Evolutionary conservation across 2,797 vertebrate species (phyloP), one percentile per base, ranked within the genome.

Genomic region (Enteromius afrohamiltoni): DNA sequence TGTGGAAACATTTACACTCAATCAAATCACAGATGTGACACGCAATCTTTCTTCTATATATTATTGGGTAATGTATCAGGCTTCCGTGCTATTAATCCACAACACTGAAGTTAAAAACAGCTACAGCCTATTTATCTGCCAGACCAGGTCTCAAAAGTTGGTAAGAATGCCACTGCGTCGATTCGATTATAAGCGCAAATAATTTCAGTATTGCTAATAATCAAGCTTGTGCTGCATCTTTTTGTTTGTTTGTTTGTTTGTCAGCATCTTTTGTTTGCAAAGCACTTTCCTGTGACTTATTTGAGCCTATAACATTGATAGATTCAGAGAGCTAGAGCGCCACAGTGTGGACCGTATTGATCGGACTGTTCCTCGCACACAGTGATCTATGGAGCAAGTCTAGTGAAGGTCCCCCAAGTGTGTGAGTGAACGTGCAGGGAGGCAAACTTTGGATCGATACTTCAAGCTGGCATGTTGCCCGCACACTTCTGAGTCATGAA

Each of bases 401-500:
- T 79, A 55, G 77, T 80, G 64, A 79, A 76, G 77, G 47, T 76
- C 77, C 62, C 29, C 13, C 34, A 42, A 81, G 71, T 77, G 78
- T 67, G 23, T 53, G 77, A 75, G 60, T 62, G 37, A 79, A 21
- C 34, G 37, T 73, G 69, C 64, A 74, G 62, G 14, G 70, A 77
- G 75, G 55, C 68, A 62, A 77, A 88, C 87, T 73, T 74, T 23
- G 85, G 91, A 92, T 93, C 91, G 87, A 93, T 92, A 89, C 70
- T 78, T 85, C 82, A 79, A 83, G 86, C 90, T 91, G 91, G 91
- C 90, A 91, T 70, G 2, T 67, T 82, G 92, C 91, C 91, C 87
- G 23, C 67, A 58, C 77, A 45, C 80, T 71, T 76, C 65, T 58
- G 42, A 76, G 77, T 85, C 73, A 51, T 53, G 73, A 49, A 77